These are phyloP conservation scores for Galaxea fascicularis DNA, from an alignment of 92 coral and sea anemone species.

Conservation along the genomic window DNA sequence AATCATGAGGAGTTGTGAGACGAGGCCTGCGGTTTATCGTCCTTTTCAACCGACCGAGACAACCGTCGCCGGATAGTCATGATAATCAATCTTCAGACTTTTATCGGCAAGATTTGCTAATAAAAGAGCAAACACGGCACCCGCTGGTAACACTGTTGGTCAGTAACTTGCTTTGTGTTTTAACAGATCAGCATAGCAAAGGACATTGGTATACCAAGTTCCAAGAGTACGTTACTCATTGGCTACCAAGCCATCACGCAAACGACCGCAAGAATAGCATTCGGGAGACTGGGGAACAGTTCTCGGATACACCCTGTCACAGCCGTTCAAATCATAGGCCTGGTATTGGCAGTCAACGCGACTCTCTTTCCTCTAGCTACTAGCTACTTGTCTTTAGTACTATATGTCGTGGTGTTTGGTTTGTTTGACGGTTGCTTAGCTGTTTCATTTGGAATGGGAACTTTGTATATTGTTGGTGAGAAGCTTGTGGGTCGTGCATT, in stretches of 20 bases:
- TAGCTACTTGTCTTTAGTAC: conserved; percentile 62
- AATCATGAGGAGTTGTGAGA: no score
- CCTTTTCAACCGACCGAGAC: no score
- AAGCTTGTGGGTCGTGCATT: conserved; percentile 79
- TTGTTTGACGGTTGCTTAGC: conserved; percentile 84
- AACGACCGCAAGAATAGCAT: conserved; percentile 69
- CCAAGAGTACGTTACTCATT: conserved; percentile 76
- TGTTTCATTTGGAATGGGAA: conserved; percentile 86
- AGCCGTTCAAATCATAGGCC: conserved; percentile 66
- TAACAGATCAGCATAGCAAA: conserved; percentile 79
- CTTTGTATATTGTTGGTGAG: conserved; percentile 75
- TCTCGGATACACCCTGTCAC: conserved; percentile 54
- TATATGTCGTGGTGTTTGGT: conserved; percentile 80
- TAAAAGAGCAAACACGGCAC: no score
- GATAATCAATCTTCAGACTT: no score
- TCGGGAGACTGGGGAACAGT: conserved; percentile 76
- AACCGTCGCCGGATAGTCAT: no score
- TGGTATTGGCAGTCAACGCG: conserved; percentile 60
- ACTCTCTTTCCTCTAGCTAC: conserved; percentile 68
- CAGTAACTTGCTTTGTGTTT: background rate
- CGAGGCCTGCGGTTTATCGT: no score
- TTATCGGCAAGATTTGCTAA: no score
- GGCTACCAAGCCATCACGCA: conserved; percentile 84
- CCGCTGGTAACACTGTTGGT: background rate
- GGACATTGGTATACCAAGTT: conserved; percentile 73